These are phyloP conservation scores for Haemorhous mexicanus DNA, from an alignment of 2,113 vertebrate species.

Conservation along the genomic window DNA sequence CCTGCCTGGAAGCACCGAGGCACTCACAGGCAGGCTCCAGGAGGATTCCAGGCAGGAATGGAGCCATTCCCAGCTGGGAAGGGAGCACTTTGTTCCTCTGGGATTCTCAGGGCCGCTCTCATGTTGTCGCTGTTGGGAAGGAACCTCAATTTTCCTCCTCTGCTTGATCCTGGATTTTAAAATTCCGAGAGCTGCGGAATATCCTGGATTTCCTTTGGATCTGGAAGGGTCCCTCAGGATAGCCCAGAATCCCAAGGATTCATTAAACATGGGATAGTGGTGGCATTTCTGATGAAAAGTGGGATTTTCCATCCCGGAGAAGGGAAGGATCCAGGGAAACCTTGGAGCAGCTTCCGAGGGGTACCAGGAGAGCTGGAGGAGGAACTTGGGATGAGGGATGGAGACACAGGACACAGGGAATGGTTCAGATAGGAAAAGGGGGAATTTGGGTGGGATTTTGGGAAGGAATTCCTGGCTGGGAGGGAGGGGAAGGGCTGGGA, in stretches of 20 bases:
- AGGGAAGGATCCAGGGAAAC: not conserved
- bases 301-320: not conserved
- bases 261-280: accelerated
- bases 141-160: not conserved
- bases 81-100: not conserved
- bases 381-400: not conserved
- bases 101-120: accelerated
- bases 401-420: not conserved
- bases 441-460: not conserved
- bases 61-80: not conserved
- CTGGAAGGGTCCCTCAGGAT: not conserved
- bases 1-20: not conserved
- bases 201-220: not conserved
- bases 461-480: accelerated
- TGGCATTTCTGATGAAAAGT: not conserved
- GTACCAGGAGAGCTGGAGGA: not conserved
- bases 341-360: not conserved
- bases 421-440: not conserved
- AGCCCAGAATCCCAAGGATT: not conserved
- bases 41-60: not conserved
- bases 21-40: not conserved
- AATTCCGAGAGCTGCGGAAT: not conserved
- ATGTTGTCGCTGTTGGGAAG: accelerated
- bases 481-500: not conserved
- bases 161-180: accelerated